Evolutionary conservation across 2,888 invertebrate genomes (phyloP).

Genomic region (Cyclophora punctaria): DNA sequence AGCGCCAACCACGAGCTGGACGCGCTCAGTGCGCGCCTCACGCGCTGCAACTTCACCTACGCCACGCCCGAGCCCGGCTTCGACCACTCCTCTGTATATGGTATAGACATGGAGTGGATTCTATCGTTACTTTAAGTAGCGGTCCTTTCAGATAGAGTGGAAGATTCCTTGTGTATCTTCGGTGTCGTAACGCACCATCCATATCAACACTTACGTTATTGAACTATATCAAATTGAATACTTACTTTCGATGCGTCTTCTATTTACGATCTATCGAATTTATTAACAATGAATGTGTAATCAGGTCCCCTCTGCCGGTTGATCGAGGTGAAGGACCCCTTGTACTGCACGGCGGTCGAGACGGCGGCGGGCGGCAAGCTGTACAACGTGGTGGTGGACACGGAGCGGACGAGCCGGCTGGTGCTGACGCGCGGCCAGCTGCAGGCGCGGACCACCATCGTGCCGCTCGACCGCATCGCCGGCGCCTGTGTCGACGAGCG

Average conservation of each 20-base stretch:
- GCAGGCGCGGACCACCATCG: conserved; percentile 86
- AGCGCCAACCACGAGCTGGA: conserved; percentile 59
- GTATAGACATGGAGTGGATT: conserved; percentile 20
- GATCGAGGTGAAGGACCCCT: conserved; percentile 81
- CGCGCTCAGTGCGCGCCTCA: conserved; percentile 72
- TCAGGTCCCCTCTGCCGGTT: conserved; percentile 86
- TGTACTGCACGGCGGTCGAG: conserved; percentile 86
- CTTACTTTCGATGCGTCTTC: neutral
- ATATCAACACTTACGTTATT: no score
- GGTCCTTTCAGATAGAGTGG: no score
- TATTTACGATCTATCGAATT: neutral
- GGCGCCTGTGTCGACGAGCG: conserved; percentile 67
- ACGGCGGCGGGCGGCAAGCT: conserved; percentile 90
- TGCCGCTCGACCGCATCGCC: conserved; percentile 83
- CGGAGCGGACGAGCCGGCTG: conserved; percentile 87
- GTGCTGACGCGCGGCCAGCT: conserved; percentile 89
- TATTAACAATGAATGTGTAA: no score
- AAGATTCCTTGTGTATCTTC: no score
- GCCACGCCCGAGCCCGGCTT: conserved; percentile 85
- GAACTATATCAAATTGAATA: no score
- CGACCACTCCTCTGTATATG: conserved; percentile 56
- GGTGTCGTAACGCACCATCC: no score
- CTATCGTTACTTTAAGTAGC: no score
- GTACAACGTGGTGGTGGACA: conserved; percentile 93
- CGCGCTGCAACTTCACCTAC: conserved; percentile 81